Evolutionary conservation across 2,888 invertebrate genomes (phyloP), one percentile per base, ranked within the genome.

Genomic region (Dascillus cervinus): DNA sequence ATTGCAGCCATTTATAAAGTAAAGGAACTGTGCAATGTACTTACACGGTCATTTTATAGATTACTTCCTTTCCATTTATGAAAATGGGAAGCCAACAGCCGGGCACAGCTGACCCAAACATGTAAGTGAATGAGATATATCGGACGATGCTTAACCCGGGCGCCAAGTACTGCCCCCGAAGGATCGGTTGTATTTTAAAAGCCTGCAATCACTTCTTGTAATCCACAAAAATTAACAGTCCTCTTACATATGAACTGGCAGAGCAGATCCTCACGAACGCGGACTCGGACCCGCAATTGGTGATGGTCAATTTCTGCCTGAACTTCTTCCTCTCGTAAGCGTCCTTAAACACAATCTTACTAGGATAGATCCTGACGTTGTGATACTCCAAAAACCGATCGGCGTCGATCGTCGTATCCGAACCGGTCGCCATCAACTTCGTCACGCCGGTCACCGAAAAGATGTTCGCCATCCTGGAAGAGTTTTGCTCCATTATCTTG

Each of bases 251-350:
- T 1, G 68, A 66, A 29, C 55, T 60, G 1, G 66, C 60, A 6
- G 53, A 38, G 8, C 52, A 36, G 9, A 69, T 55, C 41, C 56
- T 49, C 3, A 69, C 43, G 30, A 53, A 43, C 1, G 60, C 62
- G 0, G 50, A 38, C 12, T 49, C 50, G 5, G 44, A 49, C 3
- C 66, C 65, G 5, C 49, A 40, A 40, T 69, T 69, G 30, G 53
- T 56, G 6, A 69, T 53, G 0, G 40, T 55, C 11, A 69, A 37
- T 2, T 41, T 44, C 37, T 59, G 44, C 2, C 48, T 35, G 36
- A 58, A 63, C 2, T 34, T 39, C 26, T 64, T 58, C 3, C 66
- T 66, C 42, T 68, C 66, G 25, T 54, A 61, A 3, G 66, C 64
- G 39, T 66, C 59, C n/a, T 44, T 43, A 34, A 69, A 69, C 22